These are phyloP conservation scores for Perdita meconis DNA, from an alignment of 2,888 invertebrate species.

Conservation along the genomic window DNA sequence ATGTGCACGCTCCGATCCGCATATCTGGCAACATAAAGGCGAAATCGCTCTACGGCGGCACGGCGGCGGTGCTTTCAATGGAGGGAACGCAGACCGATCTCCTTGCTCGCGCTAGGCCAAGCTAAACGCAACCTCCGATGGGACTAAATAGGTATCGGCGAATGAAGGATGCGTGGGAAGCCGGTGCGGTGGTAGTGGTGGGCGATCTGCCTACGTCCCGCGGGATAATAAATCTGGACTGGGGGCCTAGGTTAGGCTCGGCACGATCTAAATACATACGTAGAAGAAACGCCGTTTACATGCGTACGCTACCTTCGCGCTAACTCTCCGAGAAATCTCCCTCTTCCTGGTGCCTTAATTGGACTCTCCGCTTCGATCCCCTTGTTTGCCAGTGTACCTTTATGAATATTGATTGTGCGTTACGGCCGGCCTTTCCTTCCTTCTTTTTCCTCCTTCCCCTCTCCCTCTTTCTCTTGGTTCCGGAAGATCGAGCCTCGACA, in stretches of 20 bases:
- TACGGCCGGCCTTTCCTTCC: conserved; percentile 22
- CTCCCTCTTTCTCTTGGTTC: conserved; percentile 26
- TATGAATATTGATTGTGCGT: conserved; percentile 59
- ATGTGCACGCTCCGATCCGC: neutral
- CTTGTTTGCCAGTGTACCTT: conserved; percentile 43
- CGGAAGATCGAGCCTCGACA: conserved; percentile 44
- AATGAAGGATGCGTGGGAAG: conserved; percentile 82
- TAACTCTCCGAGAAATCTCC: conserved; percentile 77
- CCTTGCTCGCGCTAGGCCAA: conserved; percentile 57
- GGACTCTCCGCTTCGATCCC: conserved; percentile 49
- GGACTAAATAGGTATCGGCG: conserved; percentile 77
- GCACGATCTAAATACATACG: conserved; percentile 79
- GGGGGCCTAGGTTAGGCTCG: conserved; percentile 67
- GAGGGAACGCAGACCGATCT: conserved; percentile 53
- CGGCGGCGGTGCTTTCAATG: conserved; percentile 46
- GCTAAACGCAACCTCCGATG: conserved; percentile 61
- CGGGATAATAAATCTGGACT: conserved; percentile 78
- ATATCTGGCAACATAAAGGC: conserved; percentile 19
- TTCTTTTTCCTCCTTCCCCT: neutral
- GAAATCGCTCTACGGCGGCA: too few species aligned
- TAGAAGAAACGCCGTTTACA: conserved; percentile 76
- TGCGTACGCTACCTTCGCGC: conserved; percentile 73
- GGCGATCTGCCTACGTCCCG: conserved; percentile 78
- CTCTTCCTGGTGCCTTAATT: conserved; percentile 76
- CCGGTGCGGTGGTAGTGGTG: conserved; percentile 73